phyloP scores from a whole-genome alignment of 1,140 invertebrate species.

The Wiebesia pumilae region DNA sequence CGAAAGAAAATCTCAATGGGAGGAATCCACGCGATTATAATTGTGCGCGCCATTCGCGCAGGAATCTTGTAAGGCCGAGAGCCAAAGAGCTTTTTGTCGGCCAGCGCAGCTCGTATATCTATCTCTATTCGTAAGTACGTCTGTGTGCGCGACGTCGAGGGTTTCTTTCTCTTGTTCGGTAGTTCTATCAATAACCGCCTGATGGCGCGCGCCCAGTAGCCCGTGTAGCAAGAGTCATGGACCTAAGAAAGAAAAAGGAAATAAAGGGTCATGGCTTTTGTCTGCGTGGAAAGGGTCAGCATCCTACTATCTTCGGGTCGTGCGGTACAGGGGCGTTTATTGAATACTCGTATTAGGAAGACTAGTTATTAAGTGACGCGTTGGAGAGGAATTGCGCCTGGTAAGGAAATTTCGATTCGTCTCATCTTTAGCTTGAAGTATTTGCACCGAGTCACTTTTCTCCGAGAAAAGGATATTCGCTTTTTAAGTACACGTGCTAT shows the following conservation, averaged over 20 bases:
- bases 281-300: background rate
- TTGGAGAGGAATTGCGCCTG: too few species aligned
- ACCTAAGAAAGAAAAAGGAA: too few species aligned
- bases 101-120: background rate
- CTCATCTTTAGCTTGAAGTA: too few species aligned
- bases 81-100: background rate
- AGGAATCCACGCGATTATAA: background rate
- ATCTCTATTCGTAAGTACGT: background rate
- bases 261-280: background rate
- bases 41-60: background rate
- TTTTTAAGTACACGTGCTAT: too few species aligned
- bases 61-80: background rate
- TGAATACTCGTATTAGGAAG: too few species aligned
- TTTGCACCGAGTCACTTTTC: too few species aligned
- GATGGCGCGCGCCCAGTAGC: background rate
- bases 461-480: too few species aligned
- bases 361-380: too few species aligned
- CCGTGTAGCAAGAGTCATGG: background rate
- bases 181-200: background rate
- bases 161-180: background rate
- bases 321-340: too few species aligned
- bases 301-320: background rate
- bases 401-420: too few species aligned
- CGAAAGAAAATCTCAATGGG: background rate
- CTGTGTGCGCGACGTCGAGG: background rate